Base-by-base conservation (phyloP, 2,888 invertebrate species). In the Julus scandinavius region DNA sequence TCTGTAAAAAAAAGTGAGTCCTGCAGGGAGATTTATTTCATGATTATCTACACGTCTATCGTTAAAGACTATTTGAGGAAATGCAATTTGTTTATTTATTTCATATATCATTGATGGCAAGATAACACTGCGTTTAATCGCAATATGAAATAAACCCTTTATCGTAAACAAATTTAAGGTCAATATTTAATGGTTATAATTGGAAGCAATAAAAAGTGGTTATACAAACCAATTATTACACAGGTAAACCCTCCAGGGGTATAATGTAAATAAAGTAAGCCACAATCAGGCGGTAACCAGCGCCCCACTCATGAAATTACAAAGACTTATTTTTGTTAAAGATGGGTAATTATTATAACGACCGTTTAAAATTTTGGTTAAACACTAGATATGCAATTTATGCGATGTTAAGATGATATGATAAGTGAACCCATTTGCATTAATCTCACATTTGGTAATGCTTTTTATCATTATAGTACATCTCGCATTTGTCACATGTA, bases 201-300 rank as follows among this genome's bases (percentile, higher is more conserved):
- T 29, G 29, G 72, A 11, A 29, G 72, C 72, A 29, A 72, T 72
- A 72, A 72, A 72, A 72, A 72, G 72, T 29, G 72, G 72, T 72
- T 72, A 11, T 29, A 29, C 29, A 29, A 72, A 72, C 72, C 72
- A 29, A 72, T 72, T 29, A 72, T 29, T 72, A 72, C 29, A 7
- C 29, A 72, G n/a, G 29, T 72, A 72, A 13, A 72, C 72, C 72
- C 72, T 72, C 29, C 29, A 29, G 72, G 72, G 72, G 15, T 1
- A 72, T 72, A 29, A 72, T 72, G 72, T 29, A 72, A 20, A 29
- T 72, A 72, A 72, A n/a, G 72, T 72, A 72, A 72, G 72, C 72
- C 72, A 72, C 72, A 72, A 11, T 11, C 29, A 29, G 72, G 29
- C 29, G 11, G 29, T 72, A 29, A 72, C 29, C 72, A 72, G 29